Base-by-base conservation (phyloP, 2,797 vertebrate species). In the Pseudochromis fuscus region DNA sequence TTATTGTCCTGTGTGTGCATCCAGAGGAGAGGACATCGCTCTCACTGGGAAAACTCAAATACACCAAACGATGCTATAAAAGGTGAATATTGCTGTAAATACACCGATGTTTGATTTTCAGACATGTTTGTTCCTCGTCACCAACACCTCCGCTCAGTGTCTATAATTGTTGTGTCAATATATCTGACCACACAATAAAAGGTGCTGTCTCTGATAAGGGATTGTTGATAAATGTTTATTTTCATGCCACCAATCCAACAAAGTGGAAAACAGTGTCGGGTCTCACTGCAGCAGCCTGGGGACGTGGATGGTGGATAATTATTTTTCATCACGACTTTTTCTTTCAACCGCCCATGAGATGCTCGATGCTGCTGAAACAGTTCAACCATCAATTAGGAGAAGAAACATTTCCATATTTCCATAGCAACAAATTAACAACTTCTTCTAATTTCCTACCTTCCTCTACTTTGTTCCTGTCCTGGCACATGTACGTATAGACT, bases 261-360 rank as follows among this genome's bases (percentile, higher is more conserved):
- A 23, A 15, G 2, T n/a, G 27, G 42, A 23, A 56, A 42, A 31
- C 13, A 30, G 27, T 1, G n/a, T n/a, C n/a, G 21, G 56, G 30
- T 53, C 49, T 62, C 21, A 4, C 33, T 23, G 31, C 62, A 40
- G 21, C 5, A 55, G 37, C 16, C 7, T 24, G 37, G 44, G n/a
- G 19, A 28, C 2, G n/a, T 44, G 19, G 33, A n/a, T 7, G 16
- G 27, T n/a, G 8, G 25, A 8, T 15, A 45, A 30, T 23, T 45
- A 44, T 30, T 59, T 16, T 53, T 33, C 40, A 64, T 60, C 49
- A 19, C 46, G 19, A 21, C 13, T 42, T 61, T 44, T 19, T 53
- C 19, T 56, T 62, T 60, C 52, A 64, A 45, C 18, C n/a, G n/a
- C n/a, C n/a, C n/a, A n/a, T n/a, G n/a, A n/a, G n/a, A n/a, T n/a